phyloP scores from a whole-genome alignment of 37 sponge, comb jelly and placozoan species.

The Bolinopsis microptera region DNA sequence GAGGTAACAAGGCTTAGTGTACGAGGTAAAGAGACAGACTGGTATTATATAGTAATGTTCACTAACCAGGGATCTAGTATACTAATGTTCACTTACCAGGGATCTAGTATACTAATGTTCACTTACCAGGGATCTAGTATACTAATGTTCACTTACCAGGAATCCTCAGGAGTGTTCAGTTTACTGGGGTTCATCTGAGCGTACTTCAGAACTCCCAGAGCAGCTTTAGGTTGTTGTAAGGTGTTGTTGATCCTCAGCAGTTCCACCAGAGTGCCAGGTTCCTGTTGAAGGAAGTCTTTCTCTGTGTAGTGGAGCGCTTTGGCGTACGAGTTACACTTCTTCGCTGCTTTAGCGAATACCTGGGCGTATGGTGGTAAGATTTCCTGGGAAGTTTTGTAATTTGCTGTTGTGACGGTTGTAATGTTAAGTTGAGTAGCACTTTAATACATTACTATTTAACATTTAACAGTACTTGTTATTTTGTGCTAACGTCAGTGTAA shows the following conservation, averaged over 20 bases:
- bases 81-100: too few species aligned
- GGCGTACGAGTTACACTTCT: constrained; percentile 89
- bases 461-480: too few species aligned
- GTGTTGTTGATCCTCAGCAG: constrained; percentile 89
- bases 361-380: not conserved
- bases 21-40: too few species aligned
- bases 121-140: too few species aligned
- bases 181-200: constrained; percentile 75
- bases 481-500: too few species aligned
- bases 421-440: too few species aligned
- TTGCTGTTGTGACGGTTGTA: constrained; percentile 77
- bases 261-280: constrained; percentile 36
- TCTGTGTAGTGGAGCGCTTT: constrained; percentile 98
- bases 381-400: constrained; percentile 77
- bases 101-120: too few species aligned
- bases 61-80: too few species aligned
- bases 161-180: constrained; percentile 49
- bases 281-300: constrained; percentile 80
- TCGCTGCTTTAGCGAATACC: constrained; percentile 69
- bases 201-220: constrained; percentile 87
- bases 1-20: too few species aligned
- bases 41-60: too few species aligned
- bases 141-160: constrained; percentile 15
- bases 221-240: constrained; percentile 94
- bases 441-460: too few species aligned